These are phyloP conservation scores for Taenioides sp. DNA, from an alignment of 2,797 vertebrate species.

Conservation along the genomic window DNA sequence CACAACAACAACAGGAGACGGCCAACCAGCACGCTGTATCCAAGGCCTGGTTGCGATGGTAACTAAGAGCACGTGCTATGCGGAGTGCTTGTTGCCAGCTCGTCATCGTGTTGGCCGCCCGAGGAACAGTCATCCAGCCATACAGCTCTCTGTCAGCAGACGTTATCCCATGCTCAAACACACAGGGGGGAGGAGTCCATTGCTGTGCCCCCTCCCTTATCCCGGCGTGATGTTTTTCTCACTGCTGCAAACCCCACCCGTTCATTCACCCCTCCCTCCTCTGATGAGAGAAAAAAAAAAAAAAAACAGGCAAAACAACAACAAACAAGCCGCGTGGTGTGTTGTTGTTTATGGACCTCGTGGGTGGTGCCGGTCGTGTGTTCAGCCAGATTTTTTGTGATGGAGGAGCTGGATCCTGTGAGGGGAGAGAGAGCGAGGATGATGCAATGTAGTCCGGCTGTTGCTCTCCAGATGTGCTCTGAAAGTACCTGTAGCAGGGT, in stretches of 20 bases:
- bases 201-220: constrained; percentile 49
- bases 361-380: constrained; percentile 21
- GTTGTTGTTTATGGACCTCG: constrained; percentile 52
- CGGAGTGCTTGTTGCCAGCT: constrained; percentile 78
- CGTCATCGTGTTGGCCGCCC: constrained; percentile 66
- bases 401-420: constrained; percentile 13
- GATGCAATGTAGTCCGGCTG: constrained; percentile 16
- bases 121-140: constrained; percentile 71
- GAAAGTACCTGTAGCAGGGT: not conserved
- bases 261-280: constrained; percentile 37
- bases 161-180: constrained; percentile 45
- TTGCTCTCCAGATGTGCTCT: constrained; percentile 33
- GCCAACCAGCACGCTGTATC: constrained; percentile 85
- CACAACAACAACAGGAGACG: constrained; percentile 76
- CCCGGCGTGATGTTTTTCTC: constrained; percentile 71
- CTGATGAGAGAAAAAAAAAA: not conserved
- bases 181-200: constrained; percentile 57
- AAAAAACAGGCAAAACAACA: constrained; percentile 62
- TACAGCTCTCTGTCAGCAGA: constrained; percentile 69
- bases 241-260: constrained; percentile 56
- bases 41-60: constrained; percentile 79
- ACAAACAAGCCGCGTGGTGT: constrained; percentile 64
- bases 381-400: constrained; percentile 18
- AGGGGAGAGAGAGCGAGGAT: constrained; percentile 2
- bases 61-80: constrained; percentile 77